Evolutionary conservation across 2,113 vertebrate species (phyloP), one percentile per base, ranked within the genome.

Genomic region (Strigops habroptila): DNA sequence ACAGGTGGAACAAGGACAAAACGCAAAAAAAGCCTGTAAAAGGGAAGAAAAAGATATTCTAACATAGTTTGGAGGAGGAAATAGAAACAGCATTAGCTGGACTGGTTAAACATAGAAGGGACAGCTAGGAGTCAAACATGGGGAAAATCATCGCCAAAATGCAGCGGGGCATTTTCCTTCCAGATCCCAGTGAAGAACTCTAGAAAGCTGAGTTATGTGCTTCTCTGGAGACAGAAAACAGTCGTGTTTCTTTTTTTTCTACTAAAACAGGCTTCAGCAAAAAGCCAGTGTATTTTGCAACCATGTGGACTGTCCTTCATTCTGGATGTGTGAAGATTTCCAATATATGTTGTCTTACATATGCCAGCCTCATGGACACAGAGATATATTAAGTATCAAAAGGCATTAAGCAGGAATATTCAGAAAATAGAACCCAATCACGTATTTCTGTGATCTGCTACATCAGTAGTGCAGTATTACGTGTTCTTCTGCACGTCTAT

Each of bases 291-390:
- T 43, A 31, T 77, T 69, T 92, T 83, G 18, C 39, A 81, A 1
- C 6, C 18, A 16, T 0, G 0, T 33, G 5, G 4, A 5, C 2
- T 30, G 27, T 46, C 69, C 16, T 60, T 31, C 49, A 41, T 78
- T 90, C 37, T 57, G 30, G 4, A 81, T 39, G 1, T 10, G 18
- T 65, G 44, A 88, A 46, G 8, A 9, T 81, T 81, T 86, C 44
- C 49, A 24, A 3, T 52, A 37, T 25, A n/a, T 28, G 18, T 82
- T 60, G 19, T 35, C 9, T 69, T 69, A 33, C 1, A 3, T 18
- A 23, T 1, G 4, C 8, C 23, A 48, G 10, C 6, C 28, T n/a
- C 14, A 33, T 15, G 14, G 18, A 35, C 18, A 55, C 6, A 55
- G 30, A 49, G 6, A 4, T 59, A 14, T 17, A n/a, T 21, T 27